Conservation (phyloP, 2,888 invertebrate genomes). For the Pterostichus madidus region DNA sequence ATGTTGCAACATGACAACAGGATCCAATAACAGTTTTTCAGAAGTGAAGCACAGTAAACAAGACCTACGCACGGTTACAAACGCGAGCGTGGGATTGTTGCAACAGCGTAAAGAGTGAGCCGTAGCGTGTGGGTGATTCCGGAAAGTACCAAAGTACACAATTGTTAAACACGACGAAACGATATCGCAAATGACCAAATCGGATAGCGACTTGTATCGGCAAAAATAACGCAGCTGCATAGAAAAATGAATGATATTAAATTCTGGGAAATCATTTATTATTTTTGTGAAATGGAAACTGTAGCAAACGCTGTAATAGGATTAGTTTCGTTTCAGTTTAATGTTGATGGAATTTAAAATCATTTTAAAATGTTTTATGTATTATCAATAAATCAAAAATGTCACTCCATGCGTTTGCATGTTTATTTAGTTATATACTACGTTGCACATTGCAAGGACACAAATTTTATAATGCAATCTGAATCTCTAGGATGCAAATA, state of each 20-base stretch:
- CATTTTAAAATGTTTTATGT: too few species aligned
- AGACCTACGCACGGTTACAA: slow-evolving; percentile 1
- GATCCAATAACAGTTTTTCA: too few species aligned
- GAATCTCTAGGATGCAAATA: too few species aligned
- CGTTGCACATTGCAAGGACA: too few species aligned
- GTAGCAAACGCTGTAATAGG: too few species aligned
- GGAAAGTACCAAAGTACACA: background rate
- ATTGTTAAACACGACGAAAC: background rate
- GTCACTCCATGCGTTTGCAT: too few species aligned
- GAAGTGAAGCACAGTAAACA: background rate
- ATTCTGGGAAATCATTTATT: background rate
- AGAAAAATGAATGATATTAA: background rate
- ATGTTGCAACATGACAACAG: too few species aligned
- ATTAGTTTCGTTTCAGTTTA: too few species aligned
- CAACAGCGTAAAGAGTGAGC: background rate
- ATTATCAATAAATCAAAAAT: too few species aligned
- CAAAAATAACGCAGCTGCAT: background rate
- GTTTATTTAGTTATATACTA: too few species aligned
- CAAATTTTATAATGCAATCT: too few species aligned
- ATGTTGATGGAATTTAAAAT: too few species aligned
- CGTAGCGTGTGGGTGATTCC: background rate
- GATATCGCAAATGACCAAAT: background rate
- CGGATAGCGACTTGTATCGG: background rate
- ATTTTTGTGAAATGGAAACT: background rate
- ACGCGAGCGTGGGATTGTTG: background rate